Conservation (phyloP, 2,113 vertebrate species). For the Tichodroma muraria region DNA sequence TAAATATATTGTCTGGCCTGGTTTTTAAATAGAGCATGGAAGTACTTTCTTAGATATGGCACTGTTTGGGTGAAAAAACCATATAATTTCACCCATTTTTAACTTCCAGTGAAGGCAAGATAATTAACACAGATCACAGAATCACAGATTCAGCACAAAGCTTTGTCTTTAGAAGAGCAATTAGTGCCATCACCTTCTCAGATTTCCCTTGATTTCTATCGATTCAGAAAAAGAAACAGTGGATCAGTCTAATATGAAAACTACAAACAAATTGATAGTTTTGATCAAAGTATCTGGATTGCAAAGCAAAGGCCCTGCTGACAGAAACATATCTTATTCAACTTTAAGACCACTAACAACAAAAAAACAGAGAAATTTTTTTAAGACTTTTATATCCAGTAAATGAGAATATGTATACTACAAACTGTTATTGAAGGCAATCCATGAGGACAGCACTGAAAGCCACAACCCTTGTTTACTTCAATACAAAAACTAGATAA, state of each 20-base stretch:
- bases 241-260: not conserved
- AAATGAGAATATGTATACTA: not conserved
- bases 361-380: not conserved
- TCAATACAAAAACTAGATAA: not conserved
- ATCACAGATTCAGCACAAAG: not conserved
- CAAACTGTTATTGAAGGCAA: not conserved
- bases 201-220: not conserved
- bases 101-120: not conserved
- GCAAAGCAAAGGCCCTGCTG: not conserved
- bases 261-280: not conserved
- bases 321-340: not conserved
- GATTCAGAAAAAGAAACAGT: not conserved
- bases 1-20: not conserved
- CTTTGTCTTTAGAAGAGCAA: not conserved
- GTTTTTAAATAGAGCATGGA: not conserved
- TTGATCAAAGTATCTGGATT: not conserved
- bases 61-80: not conserved
- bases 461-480: not conserved
- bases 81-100: not conserved
- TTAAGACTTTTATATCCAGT: not conserved
- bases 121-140: not conserved
- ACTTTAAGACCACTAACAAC: not conserved
- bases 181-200: not conserved
- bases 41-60: not conserved
- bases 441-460: not conserved